Percentiles rank a stretch among this genome's conserved stretches.
Evolutionary conservation across 64 coral and sea anemone genomes (phyloP).

Genomic region (Pocillopora verrucosa): DNA sequence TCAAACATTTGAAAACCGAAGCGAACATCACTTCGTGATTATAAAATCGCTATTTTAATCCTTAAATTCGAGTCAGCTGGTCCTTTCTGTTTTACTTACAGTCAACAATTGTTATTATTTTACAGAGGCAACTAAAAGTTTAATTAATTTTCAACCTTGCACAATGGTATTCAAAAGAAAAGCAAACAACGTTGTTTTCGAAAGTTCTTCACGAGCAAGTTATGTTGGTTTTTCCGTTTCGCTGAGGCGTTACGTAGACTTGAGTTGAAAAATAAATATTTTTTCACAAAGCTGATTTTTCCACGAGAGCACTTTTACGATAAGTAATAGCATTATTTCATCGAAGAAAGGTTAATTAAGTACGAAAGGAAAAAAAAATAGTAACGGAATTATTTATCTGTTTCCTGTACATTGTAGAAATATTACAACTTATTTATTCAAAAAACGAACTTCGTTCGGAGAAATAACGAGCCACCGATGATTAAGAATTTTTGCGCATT

Average conservation of each 20-base stretch:
- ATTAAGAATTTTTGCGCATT: no score
- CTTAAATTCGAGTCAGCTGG: no score
- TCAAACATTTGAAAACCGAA: no score
- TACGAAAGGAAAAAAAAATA: background rate
- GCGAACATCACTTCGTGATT: background rate
- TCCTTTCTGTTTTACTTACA: background rate
- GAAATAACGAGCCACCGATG: no score
- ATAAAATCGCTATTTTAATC: background rate
- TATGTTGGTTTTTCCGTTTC: background rate
- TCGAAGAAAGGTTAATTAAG: background rate
- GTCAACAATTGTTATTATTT: background rate
- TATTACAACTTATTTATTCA: background rate
- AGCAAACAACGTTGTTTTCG: background rate
- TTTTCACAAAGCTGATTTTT: background rate
- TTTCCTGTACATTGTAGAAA: background rate
- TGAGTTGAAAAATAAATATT: background rate
- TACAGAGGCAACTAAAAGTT: background rate
- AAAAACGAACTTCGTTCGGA: background rate
- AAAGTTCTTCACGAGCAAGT: background rate
- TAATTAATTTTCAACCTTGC: slow-evolving; percentile 5
- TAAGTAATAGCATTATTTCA: background rate
- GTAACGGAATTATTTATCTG: background rate
- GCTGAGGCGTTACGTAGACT: no score
- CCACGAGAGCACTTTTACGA: background rate
- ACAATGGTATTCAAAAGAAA: background rate